These are phyloP conservation scores for Aspidiotus rigidus DNA, from an alignment of 2,888 invertebrate species.

Conservation along the genomic window DNA sequence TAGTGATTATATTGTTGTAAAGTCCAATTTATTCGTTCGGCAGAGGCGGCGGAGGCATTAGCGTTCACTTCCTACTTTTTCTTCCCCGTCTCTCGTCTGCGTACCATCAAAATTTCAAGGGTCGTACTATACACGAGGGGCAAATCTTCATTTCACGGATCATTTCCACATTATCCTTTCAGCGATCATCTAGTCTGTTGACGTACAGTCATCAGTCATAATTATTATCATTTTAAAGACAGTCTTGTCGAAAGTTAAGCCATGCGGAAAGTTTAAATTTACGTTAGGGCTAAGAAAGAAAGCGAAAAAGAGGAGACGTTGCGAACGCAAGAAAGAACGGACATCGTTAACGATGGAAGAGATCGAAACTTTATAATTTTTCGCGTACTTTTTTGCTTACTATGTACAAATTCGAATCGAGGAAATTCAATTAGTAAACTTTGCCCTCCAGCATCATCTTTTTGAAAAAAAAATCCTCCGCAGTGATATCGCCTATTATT, in stretches of 20 bases:
- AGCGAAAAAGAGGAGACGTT: no score
- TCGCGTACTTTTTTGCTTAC: no score
- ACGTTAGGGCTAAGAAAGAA: neutral
- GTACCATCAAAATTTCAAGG: neutral
- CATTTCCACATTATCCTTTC: slow-evolving; percentile 31
- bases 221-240: slow-evolving; percentile 23
- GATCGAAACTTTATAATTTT: no score
- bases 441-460: no score
- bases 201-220: slow-evolving; percentile 29
- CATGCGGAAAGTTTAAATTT: neutral
- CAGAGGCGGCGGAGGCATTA: slow-evolving; percentile 1
- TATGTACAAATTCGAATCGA: no score
- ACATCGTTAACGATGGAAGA: no score
- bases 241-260: neutral
- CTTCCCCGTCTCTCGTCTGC: neutral
- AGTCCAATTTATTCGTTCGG: slow-evolving; percentile 25
- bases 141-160: slow-evolving; percentile 29
- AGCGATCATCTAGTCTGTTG: slow-evolving; percentile 23
- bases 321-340: no score
- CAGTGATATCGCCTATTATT: no score
- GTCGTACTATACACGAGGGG: neutral
- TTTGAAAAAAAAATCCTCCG: no score
- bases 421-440: no score
- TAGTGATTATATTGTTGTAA: slow-evolving; percentile 26
- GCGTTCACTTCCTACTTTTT: slow-evolving; percentile 20